Evolutionary conservation across 2,888 invertebrate species (phyloP), one percentile per base, ranked within the genome.

Genomic region (Balanococcus diminutus): DNA sequence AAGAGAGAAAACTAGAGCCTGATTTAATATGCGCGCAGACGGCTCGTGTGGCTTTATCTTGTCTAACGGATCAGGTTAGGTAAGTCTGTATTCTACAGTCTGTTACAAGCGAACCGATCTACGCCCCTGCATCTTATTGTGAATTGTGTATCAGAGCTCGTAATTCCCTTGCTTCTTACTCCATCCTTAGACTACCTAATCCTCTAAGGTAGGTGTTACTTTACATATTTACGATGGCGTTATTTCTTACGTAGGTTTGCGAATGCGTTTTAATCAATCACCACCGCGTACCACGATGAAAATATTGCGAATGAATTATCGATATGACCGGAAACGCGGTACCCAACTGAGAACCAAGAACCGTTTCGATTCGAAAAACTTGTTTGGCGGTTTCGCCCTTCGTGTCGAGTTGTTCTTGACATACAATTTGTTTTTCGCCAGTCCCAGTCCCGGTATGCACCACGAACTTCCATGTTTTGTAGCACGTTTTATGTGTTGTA

Each of bases 21-120:
- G 25, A 9, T n/a, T 67, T 2, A 67, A 67, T 42, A 42, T 19
- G 56, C 22, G 11, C 6, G 22, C 22, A 56, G 56, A 56, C 56
- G 82, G 56, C 56, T 82, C 82, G 82, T 82, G 82, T 82, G 82
- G 82, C 82, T 82, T 82, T 28, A 82, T 82, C 56, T 16, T 39
- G 22, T 56, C 25, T 82, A 25, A 19, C 56, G 31, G 82, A 51
- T 82, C 82, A 82, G 82, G 82, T 82, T 46, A 28, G 46, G 8
- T 56, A 8, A 22, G 56, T 56, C 19, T 56, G 22, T 56, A 22
- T 9, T 56, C 22, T 6, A 36, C 8, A n/a, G 16, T n/a, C 3
- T 72, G 25, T 72, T n/a, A n/a, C n/a, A n/a, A 28, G 25, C 25
- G 14, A 39, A 36, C 36, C 39, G 36, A 39, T 81, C 36, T 11